These are phyloP conservation scores for Idris sp. DNA, from an alignment of 1,140 invertebrate genomes.

Conservation along the genomic window DNA sequence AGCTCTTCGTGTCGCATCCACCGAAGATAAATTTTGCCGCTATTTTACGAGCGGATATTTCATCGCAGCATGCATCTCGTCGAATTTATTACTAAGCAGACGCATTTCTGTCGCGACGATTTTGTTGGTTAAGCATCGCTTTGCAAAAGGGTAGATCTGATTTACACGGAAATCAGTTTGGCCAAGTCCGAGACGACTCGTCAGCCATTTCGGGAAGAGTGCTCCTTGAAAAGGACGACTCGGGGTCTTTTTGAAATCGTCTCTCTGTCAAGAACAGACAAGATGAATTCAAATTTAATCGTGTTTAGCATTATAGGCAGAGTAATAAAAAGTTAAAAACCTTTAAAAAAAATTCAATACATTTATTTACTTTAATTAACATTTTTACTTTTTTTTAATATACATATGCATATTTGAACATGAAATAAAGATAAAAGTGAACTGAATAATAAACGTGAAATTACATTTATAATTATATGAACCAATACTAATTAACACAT, in stretches of 20 bases:
- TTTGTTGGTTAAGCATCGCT: conserved; percentile 50
- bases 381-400: too few species aligned
- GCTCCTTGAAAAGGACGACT: conserved; percentile 45
- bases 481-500: too few species aligned
- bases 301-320: conserved; percentile 5
- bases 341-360: too few species aligned
- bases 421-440: too few species aligned
- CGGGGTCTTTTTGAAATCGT: conserved; percentile 24
- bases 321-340: neutral
- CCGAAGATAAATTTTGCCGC: conserved; percentile 54
- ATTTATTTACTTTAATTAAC: too few species aligned
- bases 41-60: conserved; percentile 61
- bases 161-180: conserved; percentile 55
- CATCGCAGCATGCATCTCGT: conserved; percentile 53
- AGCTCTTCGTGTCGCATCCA: conserved; percentile 50
- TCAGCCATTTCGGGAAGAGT: conserved; percentile 40
- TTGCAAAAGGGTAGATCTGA: conserved; percentile 51
- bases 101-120: conserved; percentile 57
- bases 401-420: too few species aligned
- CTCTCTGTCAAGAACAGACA: conserved; percentile 22
- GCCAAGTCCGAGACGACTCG: conserved; percentile 36
- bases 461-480: too few species aligned
- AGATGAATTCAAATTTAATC: conserved; percentile 20
- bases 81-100: conserved; percentile 51
- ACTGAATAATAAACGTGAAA: too few species aligned